Percentiles rank a stretch among this genome's conserved stretches.
Conservation (phyloP, 2,888 invertebrate species). For the Eueremaeus valkanovi region DNA sequence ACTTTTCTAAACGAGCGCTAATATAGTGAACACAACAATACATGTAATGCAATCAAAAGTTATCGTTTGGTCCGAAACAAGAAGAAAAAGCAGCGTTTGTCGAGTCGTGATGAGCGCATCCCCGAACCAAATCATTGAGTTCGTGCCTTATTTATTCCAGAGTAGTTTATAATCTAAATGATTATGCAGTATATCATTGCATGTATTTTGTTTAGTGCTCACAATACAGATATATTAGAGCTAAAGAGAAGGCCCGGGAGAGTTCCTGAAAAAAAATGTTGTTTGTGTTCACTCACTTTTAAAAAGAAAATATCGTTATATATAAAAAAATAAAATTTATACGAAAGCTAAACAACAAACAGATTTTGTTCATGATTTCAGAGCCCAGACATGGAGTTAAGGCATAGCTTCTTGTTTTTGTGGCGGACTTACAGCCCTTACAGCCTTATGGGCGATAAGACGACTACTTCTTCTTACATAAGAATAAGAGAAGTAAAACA, state of each 20-base stretch:
- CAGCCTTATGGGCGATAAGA: background rate
- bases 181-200: background rate
- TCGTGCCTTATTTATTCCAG: constrained; percentile 16
- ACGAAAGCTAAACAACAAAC: background rate
- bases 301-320: too few species aligned
- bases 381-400: background rate
- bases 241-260: too few species aligned
- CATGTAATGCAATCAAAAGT: background rate
- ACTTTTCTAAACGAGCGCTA: background rate
- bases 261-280: background rate
- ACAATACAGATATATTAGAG: too few species aligned
- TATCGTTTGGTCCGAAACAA: background rate
- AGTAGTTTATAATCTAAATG: background rate
- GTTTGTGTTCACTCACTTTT: background rate
- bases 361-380: background rate
- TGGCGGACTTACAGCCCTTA: background rate
- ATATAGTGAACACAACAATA: background rate
- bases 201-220: background rate
- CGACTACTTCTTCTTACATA: background rate
- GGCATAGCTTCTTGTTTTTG: constrained; percentile 5
- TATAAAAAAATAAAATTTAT: background rate
- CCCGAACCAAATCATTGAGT: background rate
- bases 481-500: too few species aligned
- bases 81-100: background rate
- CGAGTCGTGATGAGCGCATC: constrained; percentile 11